These are phyloP conservation scores for Hyperoodon ampullatus DNA, from an alignment of 2,113 vertebrate genomes.

Conservation along the genomic window DNA sequence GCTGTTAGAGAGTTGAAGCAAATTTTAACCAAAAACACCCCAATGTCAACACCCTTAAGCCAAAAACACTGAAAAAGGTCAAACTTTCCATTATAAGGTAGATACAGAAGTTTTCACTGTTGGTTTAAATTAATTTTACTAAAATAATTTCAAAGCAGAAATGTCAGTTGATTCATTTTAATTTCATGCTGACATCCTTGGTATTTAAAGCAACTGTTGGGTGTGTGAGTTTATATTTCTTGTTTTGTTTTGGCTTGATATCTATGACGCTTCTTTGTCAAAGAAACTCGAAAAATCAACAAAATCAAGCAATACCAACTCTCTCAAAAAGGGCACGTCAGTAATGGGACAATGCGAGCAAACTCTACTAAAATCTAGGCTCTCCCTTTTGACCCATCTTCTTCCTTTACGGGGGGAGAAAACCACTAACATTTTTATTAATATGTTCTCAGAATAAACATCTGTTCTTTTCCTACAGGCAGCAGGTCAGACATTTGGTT, in stretches of 20 bases:
- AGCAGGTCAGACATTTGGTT: conserved; percentile 59
- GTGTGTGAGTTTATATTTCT: conserved; percentile 26
- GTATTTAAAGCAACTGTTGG: conserved; percentile 64
- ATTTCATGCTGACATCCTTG: conserved; percentile 67
- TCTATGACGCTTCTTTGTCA: conserved; percentile 54
- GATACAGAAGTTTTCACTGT: conserved; percentile 34
- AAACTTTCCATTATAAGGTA: conserved; percentile 42
- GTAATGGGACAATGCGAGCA: not conserved
- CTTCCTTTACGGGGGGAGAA: not conserved
- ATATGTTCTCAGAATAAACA: conserved; percentile 55
- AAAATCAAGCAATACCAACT: conserved; percentile 40
- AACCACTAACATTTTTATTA: conserved; percentile 50
- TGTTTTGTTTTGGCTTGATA: conserved; percentile 49
- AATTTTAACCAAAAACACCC: conserved; percentile 58
- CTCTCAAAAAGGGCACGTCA: conserved; percentile 7
- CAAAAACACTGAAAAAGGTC: conserved; percentile 48
- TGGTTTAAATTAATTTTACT: conserved; percentile 51
- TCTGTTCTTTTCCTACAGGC: conserved; percentile 61
- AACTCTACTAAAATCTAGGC: not conserved
- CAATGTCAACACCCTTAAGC: conserved; percentile 42
- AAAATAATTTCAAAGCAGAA: conserved; percentile 66
- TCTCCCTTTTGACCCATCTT: conserved; percentile 26
- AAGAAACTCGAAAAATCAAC: conserved; percentile 57
- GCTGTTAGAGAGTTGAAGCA: conserved; percentile 23
- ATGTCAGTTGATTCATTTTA: conserved; percentile 67